Evolutionary conservation across 1,140 invertebrate genomes (phyloP), one percentile per base, ranked within the genome.

Genomic region (Brachystomella parvula): DNA sequence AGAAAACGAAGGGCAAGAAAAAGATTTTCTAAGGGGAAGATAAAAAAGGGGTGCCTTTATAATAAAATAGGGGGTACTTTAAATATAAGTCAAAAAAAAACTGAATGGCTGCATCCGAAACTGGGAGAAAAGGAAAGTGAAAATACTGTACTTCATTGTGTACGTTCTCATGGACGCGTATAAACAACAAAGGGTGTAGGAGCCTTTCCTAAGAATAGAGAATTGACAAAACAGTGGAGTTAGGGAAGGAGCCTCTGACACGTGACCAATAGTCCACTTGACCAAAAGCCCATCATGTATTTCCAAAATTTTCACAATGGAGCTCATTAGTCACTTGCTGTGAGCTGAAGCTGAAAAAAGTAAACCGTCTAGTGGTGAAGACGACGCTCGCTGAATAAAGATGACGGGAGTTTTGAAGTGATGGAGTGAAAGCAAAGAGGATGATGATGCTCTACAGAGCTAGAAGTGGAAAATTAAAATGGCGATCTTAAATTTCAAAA

Each of bases 261-360:
- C 49, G 49, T 53, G 49, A 26, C 49, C 12, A 15, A 53, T 24
- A 15, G 49, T 53, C 49, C 49, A 53, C 49, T 53, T 53, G 49
- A 53, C 49, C 49, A 53, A 53, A 53, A 53, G 9, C 49, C 15
- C n/a, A n/a, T n/a, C n/a, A n/a, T 53, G 15, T 53, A 53, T 53
- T 53, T 44, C 12, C 3, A 24, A 53, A 53, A 53, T 24, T 17
- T 24, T 15, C 12, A 53, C 49, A 53, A 53, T 53, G 49, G 21
- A 53, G 49, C 49, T 53, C 49, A 53, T 53, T 53, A 53, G 49
- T 53, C 49, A 53, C 49, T 53, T 53, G 49, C 49, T 53, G 49
- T 53, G 49, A 12, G 24, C 3, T 24, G 49, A 53, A 26, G 49
- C 49, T 53, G 15, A 53, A 53, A 53, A 53, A 24, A 53, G 49